Percentiles rank a stretch among this genome's conserved stretches.
phyloP scores from a whole-genome alignment of 1,140 invertebrate species.

The Heterodera carotae region DNA sequence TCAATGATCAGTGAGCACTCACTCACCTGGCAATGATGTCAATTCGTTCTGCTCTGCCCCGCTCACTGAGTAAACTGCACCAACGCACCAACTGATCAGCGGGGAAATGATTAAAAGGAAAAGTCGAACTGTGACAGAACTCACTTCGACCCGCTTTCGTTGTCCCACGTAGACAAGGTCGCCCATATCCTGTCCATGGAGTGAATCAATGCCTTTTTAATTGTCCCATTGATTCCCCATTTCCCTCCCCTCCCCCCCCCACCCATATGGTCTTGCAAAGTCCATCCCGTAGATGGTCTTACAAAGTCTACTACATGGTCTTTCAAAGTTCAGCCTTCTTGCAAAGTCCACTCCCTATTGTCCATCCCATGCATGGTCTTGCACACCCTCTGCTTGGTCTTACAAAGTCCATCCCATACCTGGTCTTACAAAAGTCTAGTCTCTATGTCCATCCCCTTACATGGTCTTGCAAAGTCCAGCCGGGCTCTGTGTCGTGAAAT shows the following conservation, averaged over 20 bases:
- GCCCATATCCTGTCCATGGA: constrained; percentile 47
- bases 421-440: constrained; percentile 57
- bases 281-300: no score
- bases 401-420: constrained; percentile 59
- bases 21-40: constrained; percentile 63
- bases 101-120: neutral
- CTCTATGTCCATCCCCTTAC: constrained; percentile 47
- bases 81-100: constrained; percentile 53
- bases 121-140: neutral
- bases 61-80: constrained; percentile 60
- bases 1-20: neutral
- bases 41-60: constrained; percentile 64
- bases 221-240: no score
- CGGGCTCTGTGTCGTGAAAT: constrained; percentile 49
- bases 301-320: no score
- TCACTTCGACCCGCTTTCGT: constrained; percentile 57
- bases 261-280: no score
- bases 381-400: no score
- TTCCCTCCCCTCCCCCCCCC: neutral
- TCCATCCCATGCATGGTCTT: no score
- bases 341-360: neutral
- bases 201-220: no score
- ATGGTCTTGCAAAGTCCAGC: constrained; percentile 56
- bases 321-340: no score
- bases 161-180: constrained; percentile 61